These are phyloP conservation scores for Octodon degus DNA, from an alignment of 2,113 vertebrate genomes.

Conservation along the genomic window DNA sequence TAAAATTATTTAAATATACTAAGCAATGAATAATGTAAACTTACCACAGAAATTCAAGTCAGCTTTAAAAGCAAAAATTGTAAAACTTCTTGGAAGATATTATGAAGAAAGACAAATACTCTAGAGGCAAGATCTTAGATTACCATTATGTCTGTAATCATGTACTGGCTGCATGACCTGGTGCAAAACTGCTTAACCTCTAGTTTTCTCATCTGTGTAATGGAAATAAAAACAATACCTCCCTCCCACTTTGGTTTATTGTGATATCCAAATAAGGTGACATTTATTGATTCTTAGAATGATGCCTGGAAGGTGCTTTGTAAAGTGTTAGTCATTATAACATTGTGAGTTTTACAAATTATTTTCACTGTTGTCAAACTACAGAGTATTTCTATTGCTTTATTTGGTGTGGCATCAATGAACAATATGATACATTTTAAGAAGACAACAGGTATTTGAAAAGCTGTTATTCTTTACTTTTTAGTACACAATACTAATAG, in stretches of 20 bases:
- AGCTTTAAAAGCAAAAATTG: background rate
- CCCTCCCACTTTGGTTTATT: background rate
- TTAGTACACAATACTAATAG: background rate
- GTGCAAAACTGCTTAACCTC: background rate
- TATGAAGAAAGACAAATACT: background rate
- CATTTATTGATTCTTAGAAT: background rate
- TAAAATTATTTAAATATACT: constrained; percentile 30
- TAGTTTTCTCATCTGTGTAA: background rate
- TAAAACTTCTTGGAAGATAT: background rate
- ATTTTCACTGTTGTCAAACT: background rate
- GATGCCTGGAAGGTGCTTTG: background rate
- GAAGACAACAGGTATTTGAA: background rate
- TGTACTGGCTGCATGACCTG: background rate
- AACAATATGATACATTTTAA: background rate
- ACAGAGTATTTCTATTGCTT: background rate
- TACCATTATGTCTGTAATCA: background rate
- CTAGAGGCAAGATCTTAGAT: background rate
- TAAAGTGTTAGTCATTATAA: background rate
- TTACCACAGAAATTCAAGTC: background rate
- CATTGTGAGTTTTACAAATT: background rate
- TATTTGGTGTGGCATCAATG: background rate
- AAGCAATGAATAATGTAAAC: constrained; percentile 22
- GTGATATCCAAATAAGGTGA: background rate
- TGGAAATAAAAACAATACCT: background rate
- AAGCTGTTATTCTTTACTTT: background rate